Base-by-base conservation (phyloP, 53 echinoderm and acorn worm genomes). In the Antedon mediterranea region DNA sequence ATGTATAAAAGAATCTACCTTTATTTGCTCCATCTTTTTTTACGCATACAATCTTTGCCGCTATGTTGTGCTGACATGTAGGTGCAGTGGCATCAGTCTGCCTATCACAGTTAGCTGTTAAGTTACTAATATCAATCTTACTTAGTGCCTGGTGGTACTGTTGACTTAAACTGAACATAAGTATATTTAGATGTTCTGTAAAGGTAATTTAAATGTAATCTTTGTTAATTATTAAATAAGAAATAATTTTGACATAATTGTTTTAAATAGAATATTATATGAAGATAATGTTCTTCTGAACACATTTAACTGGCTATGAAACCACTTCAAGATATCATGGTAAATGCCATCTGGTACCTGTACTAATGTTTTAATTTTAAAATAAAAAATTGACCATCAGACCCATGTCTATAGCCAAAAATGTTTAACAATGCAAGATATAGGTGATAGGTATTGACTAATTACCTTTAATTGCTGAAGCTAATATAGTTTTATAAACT, bases 1-100 rank as follows among this genome's bases (percentile, higher is more conserved):
- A 95, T 14, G 82, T 79, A 71, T 89, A 95, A 84, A 95, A 95
- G 79, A 95, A 89, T 72, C 95, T 91, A 28, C 95, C 95, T 32
- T 89, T 91, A 75, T 95, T 95, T 11, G 87, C 80, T 3, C 95
- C 95, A 11, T 95, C 92, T 84, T 95, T 95, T 76, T 86, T 89
- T 29, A 95, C 95, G 75, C 91, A 91, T 13, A 92, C 88, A 82
- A 89, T 89, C 82, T 89, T 95, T 37, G 91, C 81, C 4, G 89
- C 87, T 28, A 87, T 85, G 71, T 84, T 85, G 34, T 95, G 95
- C 71, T 91, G 83, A 37, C 95, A 95, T 0, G 42, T 73, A n/a
- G 95, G 95, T 5, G 83, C 74, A 13, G 6, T 43, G 75, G 44
- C 8, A 3, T 27, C 33, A 11, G 43, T 5, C 31, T 72, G 28